Percentiles rank a stretch among this genome's conserved stretches.
Evolutionary conservation across 2,113 vertebrate species (phyloP).

Genomic region (Syrrhaptes paradoxus): DNA sequence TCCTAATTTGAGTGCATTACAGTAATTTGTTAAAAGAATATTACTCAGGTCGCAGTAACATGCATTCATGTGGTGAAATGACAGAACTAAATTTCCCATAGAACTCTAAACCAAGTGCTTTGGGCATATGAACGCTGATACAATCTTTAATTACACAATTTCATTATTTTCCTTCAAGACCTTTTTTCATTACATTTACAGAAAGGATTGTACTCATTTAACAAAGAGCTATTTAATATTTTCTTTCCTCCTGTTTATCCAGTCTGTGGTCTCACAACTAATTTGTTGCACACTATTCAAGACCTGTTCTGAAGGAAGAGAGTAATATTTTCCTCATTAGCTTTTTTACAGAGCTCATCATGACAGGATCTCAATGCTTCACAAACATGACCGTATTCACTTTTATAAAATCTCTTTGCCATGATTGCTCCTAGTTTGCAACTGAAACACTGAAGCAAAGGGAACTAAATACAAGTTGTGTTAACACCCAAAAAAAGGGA

Average conservation of each 20-base stretch:
- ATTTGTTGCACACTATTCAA: not conserved
- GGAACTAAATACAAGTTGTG: not conserved
- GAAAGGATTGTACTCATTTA: not conserved
- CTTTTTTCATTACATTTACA: not conserved
- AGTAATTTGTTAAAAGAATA: not conserved
- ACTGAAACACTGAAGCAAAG: not conserved
- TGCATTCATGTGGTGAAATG: not conserved
- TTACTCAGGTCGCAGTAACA: not conserved
- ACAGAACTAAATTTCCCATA: not conserved
- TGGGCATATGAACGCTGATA: not conserved
- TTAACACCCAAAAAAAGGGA: not conserved
- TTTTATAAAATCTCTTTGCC: not conserved
- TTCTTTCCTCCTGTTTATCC: not conserved
- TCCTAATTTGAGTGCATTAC: not conserved
- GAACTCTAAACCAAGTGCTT: not conserved
- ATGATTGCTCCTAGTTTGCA: not conserved
- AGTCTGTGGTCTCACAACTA: not conserved
- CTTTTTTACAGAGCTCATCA: not conserved
- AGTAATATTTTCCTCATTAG: not conserved
- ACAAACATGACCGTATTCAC: not conserved
- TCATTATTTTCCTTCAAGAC: slow-evolving; percentile 20
- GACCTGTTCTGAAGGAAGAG: not conserved
- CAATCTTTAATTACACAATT: slow-evolving; percentile 26
- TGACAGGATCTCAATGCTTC: not conserved
- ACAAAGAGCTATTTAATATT: not conserved